Base-by-base conservation (phyloP, 2,113 vertebrate genomes). In the Aegotheles bennettii region DNA sequence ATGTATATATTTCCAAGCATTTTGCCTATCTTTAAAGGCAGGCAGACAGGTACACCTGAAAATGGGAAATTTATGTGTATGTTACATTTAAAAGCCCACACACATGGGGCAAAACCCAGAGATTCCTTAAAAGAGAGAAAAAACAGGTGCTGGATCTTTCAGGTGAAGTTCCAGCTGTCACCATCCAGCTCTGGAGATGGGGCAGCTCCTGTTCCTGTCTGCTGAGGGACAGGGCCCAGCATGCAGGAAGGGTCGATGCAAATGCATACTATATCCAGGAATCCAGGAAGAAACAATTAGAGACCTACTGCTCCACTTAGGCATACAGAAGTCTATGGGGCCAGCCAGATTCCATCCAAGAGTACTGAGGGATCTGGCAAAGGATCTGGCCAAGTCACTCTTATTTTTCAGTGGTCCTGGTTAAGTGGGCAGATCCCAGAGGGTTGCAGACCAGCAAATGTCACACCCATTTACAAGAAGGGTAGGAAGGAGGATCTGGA, bases 1-100 rank as follows among this genome's bases (percentile, higher is more conserved):
- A 56, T 31, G n/a, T 11, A n/a, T 12, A 21, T 4, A 48, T 54
- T 48, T 43, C 9, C 6, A 36, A 35, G 8, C 5, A n/a, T 51
- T 61, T 75, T 28, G 11, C 11, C 7, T 40, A 6, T 38, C 35
- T 57, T 43, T 69, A 31, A 94, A 87, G 75, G 26, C 28, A 69
- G 23, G 6, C 4, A 61, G 38, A 2, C 3, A 45, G 7, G 64
- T 36, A 26, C 7, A n/a, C 14, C 15, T 53, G 11, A 69, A 86
- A 59, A 8, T 0, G 5, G 5, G 6, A 78, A 1, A 3, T 15
- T 5, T 59, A 5, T 26, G 4, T 47, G 25, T 24, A 35, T 68
- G 12, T 4, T 24, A 24, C 14, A 29, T 85, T 51, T 84, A 65
- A 86, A 80, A 8, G 17, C 12, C 3, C 10, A 69, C 45, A 60